Evolutionary conservation across 2,113 vertebrate genomes (phyloP).

Genomic region (Athene noctua): DNA sequence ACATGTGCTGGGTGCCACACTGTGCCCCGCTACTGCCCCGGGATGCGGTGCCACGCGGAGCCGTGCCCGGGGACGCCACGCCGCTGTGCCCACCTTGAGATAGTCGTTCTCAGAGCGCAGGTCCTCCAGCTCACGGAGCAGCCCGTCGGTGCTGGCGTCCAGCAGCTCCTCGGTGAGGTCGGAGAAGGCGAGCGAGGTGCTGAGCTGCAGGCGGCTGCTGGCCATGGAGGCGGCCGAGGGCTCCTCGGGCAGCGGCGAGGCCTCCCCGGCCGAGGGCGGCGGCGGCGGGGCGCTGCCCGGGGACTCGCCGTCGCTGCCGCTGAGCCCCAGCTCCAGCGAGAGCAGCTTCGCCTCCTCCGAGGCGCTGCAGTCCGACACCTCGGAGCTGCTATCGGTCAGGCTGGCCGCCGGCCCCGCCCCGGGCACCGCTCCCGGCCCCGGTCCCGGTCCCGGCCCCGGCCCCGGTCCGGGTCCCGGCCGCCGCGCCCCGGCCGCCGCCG

Average conservation of each 20-base stretch:
- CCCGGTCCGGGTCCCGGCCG: conserved; percentile 67
- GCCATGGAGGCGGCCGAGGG: conserved; percentile 81
- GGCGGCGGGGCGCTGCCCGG: conserved; percentile 69
- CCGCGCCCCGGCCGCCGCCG: conserved; percentile 15
- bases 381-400: conserved; percentile 90
- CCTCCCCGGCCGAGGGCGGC: conserved; percentile 66
- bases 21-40: not conserved
- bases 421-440: conserved; percentile 58
- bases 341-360: conserved; percentile 84
- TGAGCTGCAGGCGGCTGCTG: conserved; percentile 88
- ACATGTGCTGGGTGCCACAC: no score
- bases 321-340: conserved; percentile 79
- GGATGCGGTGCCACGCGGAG: not conserved
- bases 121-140: conserved; percentile 91
- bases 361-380: conserved; percentile 90
- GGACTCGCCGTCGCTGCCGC: conserved; percentile 68
- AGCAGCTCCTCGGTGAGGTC: conserved; percentile 95
- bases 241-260: conserved; percentile 82
- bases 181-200: conserved; percentile 93
- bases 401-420: conserved; percentile 53
- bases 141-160: conserved; percentile 87
- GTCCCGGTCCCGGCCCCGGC: not conserved
- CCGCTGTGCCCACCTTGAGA: conserved; percentile 85
- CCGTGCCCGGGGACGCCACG: not conserved
- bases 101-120: conserved; percentile 97